These are phyloP conservation scores for Tylochromis polylepis DNA, from an alignment of 2,113 vertebrate genomes.

Conservation along the genomic window DNA sequence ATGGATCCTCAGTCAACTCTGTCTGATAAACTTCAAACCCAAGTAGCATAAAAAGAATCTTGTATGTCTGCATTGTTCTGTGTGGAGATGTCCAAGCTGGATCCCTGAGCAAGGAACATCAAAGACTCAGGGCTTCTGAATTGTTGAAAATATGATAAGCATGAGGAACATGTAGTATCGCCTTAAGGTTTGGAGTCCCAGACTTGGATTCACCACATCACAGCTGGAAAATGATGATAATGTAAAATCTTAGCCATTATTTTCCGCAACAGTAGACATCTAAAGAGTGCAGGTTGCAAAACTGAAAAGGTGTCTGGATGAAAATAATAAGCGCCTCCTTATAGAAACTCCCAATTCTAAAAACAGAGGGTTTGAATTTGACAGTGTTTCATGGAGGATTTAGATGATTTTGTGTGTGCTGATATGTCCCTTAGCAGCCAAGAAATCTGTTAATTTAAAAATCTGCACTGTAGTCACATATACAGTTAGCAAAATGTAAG, in stretches of 20 bases:
- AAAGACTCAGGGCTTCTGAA: slow-evolving; percentile 23
- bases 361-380: not conserved
- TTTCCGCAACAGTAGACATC: not conserved
- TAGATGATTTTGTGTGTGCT: not conserved
- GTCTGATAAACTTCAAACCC: not conserved
- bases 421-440: not conserved
- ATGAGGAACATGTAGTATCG: not conserved
- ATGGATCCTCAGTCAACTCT: not conserved
- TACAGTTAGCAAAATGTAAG: not conserved
- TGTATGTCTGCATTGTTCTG: not conserved
- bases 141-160: not conserved
- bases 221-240: not conserved
- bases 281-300: not conserved
- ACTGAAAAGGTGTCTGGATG: not conserved
- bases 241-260: not conserved
- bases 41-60: not conserved
- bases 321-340: not conserved
- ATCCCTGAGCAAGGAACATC: slow-evolving; percentile 20
- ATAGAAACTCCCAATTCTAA: not conserved
- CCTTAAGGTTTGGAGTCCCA: not conserved
- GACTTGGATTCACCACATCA: not conserved
- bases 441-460: not conserved
- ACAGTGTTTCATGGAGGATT: not conserved
- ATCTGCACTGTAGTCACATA: not conserved
- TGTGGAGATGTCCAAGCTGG: not conserved